phyloP scores from a whole-genome alignment of 2,113 vertebrate genomes.

The Sciurus niger region DNA sequence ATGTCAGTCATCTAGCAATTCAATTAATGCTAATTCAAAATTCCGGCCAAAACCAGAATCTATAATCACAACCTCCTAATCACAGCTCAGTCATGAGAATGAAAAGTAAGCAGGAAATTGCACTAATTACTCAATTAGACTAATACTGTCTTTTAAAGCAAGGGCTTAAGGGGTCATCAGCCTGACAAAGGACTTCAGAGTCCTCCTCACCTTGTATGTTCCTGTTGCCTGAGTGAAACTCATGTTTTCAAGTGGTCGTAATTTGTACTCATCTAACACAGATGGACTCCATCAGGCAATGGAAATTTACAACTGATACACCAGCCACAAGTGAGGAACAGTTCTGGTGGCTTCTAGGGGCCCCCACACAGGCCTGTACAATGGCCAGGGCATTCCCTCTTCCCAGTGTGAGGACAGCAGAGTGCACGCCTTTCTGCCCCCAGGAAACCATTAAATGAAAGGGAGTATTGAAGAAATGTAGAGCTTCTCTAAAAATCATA shows the following conservation, averaged over 20 bases:
- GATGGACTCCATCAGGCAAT: not conserved
- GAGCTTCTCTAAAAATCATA: not conserved
- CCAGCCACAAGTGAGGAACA: not conserved
- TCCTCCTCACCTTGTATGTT: constrained; percentile 37
- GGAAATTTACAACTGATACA: not conserved
- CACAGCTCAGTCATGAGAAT: constrained; percentile 81
- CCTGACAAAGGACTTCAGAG: constrained; percentile 64
- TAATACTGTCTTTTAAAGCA: constrained; percentile 74
- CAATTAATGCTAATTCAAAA: constrained; percentile 85
- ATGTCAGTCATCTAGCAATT: constrained; percentile 80
- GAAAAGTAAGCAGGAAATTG: constrained; percentile 74
- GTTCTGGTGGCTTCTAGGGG: not conserved
- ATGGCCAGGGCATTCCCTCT: not conserved
- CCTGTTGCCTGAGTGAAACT: not conserved
- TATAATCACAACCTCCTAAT: constrained; percentile 83
- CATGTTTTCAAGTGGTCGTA: constrained; percentile 28
- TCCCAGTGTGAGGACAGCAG: not conserved
- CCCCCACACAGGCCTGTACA: not conserved
- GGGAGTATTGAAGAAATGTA: not conserved
- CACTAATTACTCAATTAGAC: constrained; percentile 83
- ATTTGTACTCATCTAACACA: constrained; percentile 8
- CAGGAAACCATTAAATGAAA: not conserved
- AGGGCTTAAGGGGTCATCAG: constrained; percentile 48
- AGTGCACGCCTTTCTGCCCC: not conserved
- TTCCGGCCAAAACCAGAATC: constrained; percentile 81